Percentiles rank a stretch among this genome's conserved stretches.
These are phyloP conservation scores for Anadara kagoshimensis DNA, from an alignment of 1,140 invertebrate species.

Conservation along the genomic window DNA sequence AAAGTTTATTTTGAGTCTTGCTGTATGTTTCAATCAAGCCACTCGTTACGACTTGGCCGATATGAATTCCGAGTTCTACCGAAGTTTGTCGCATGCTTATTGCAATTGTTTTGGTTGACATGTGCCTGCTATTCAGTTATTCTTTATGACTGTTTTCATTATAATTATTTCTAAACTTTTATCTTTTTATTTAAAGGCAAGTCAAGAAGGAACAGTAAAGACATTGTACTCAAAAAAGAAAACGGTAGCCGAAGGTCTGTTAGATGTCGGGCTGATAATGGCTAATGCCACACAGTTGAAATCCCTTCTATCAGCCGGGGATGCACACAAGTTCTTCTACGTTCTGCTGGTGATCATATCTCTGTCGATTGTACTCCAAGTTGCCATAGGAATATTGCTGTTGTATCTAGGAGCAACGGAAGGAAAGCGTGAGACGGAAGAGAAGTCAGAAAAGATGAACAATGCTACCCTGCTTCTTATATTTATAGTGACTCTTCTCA, in stretches of 20 bases:
- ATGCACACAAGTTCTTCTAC: conserved; percentile 26
- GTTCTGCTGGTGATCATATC: conserved; percentile 32
- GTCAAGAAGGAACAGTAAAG: too few species aligned
- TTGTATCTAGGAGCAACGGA: conserved; percentile 34
- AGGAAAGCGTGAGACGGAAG: conserved; percentile 15
- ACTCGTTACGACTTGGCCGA: too few species aligned
- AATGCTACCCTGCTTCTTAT: conserved; percentile 32
- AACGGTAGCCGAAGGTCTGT: conserved; percentile 53
- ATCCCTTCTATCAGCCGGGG: conserved; percentile 31
- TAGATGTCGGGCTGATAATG: conserved; percentile 54
- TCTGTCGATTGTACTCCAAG: conserved; percentile 35
- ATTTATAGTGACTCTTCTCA: conserved; percentile 12
- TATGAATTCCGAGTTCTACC: too few species aligned
- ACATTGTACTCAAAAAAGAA: conserved; percentile 37
- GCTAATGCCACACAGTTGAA: conserved; percentile 60
- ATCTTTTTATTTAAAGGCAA: too few species aligned
- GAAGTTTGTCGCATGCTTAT: too few species aligned
- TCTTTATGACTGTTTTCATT: too few species aligned
- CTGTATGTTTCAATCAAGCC: too few species aligned
- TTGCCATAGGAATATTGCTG: conserved; percentile 19
- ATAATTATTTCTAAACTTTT: too few species aligned
- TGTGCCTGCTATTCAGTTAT: too few species aligned
- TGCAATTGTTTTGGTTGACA: too few species aligned
- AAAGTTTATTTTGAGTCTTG: too few species aligned
- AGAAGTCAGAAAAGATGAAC: conserved; percentile 24